phyloP scores from a whole-genome alignment of 2,797 vertebrate species.

The Pipistrellus pygmaeus region DNA sequence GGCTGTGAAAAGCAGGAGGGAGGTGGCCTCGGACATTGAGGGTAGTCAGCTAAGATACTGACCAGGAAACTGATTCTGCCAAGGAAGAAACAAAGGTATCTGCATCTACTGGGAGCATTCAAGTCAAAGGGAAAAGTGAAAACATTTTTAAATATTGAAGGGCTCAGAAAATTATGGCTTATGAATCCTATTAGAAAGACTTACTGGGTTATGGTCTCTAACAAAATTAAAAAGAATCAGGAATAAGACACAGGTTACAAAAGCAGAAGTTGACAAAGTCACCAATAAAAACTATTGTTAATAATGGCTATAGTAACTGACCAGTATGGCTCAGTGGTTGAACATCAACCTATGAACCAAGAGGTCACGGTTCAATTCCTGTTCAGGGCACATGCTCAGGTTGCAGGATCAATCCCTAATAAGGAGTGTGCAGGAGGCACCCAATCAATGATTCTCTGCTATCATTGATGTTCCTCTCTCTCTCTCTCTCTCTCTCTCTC shows the following conservation, averaged over 20 bases:
- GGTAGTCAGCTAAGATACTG: neutral
- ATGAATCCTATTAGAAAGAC: neutral
- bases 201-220: neutral
- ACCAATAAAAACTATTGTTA: neutral
- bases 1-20: neutral
- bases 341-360: too few relatives aligned
- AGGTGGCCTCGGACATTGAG: neutral
- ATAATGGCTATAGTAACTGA: neutral
- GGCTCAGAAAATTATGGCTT: neutral
- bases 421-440: too few relatives aligned
- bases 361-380: too few relatives aligned
- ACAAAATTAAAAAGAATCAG: neutral
- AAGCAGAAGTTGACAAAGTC: neutral
- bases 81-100: neutral
- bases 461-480: too few relatives aligned
- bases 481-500: too few relatives aligned
- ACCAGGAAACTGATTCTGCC: neutral
- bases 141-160: neutral
- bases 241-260: neutral
- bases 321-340: too few relatives aligned
- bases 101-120: neutral
- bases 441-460: too few relatives aligned
- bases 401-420: too few relatives aligned
- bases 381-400: too few relatives aligned
- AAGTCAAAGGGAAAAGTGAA: neutral